Base-by-base conservation (phyloP, 2,888 invertebrate genomes). In the Matsumyia berberina region DNA sequence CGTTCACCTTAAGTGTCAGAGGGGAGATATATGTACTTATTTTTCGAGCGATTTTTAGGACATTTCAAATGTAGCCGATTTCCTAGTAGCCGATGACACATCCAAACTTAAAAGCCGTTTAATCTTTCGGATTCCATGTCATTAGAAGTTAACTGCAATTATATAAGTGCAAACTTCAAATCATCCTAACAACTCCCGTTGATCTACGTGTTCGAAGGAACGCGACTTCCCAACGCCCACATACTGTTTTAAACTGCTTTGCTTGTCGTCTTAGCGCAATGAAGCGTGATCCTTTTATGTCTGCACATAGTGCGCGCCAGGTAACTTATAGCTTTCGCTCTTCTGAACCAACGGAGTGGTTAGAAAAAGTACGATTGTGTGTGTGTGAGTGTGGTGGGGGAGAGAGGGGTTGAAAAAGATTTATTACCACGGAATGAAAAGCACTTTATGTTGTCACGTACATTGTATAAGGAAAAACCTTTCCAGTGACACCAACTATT, bases 391-490 rank as follows among this genome's bases (percentile, higher is more conserved):
- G 46, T 15, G 12, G 39, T 24, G 1, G 24, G 8, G 46, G 44
- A 9, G 5, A 19, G 17, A 46, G 33, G 17, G 24, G 15, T 8
- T 31, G 29, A 60, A 42, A 85, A 76, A 80, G 85, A 85, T 85
- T 85, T 85, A 85, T 85, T 80, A 60, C 66, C 70, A 37, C 39
- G 53, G 37, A 70, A 57, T 58, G 70, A 51, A 80, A 80, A 80
- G 79, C 66, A 76, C 79, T 85, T 85, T 76, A 76, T 70, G 49
- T 55, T 80, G 85, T 85, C 85, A 85, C 80, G 85, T 85, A 85
- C 55, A 42, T 57, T 62, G 62, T 37, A 55, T 60, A 79, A 73
- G 67, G 64, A 29, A 70, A 55, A 69, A 62, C 39, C 37, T 46
- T 70, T 35, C 29, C 37, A 51, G 69, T 74, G 58, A 57, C 57